A percentile compares a stretch with the other conserved stretches of the same genome.
Conservation (phyloP, 2,113 vertebrate genomes). For the Salminus brasiliensis region DNA sequence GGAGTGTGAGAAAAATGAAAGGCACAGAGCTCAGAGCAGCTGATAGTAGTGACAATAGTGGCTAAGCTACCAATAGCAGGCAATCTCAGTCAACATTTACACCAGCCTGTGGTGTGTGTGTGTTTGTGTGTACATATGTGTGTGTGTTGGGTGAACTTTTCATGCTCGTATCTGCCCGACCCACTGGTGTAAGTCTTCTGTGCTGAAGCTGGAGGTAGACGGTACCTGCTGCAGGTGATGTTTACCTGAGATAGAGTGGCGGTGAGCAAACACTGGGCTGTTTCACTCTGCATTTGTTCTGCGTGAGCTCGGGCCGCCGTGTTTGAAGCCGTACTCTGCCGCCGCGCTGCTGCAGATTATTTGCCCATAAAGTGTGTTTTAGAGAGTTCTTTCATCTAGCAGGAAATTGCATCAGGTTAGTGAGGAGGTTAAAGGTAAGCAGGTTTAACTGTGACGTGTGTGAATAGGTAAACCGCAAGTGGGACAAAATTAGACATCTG, state of each 20-base stretch:
- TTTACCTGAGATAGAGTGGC: constrained; percentile 41
- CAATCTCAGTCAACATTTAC: constrained; percentile 50
- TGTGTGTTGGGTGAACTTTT: constrained; percentile 11
- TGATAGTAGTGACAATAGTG: constrained; percentile 28
- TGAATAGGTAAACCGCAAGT: too few relatives aligned
- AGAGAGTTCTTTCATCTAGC: constrained; percentile 42
- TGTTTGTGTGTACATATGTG: background rate
- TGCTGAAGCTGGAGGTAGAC: background rate
- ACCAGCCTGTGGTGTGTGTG: background rate
- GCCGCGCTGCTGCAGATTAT: constrained; percentile 10
- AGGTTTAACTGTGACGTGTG: constrained; percentile 18
- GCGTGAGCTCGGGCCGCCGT: background rate
- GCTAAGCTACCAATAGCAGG: constrained; percentile 2
- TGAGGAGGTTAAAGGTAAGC: background rate
- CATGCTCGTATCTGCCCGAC: background rate
- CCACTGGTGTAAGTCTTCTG: background rate
- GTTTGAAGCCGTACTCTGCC: constrained; percentile 44
- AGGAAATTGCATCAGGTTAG: constrained; percentile 45
- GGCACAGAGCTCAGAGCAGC: constrained; percentile 23
- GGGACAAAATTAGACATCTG: background rate
- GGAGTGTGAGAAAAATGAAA: constrained; percentile 12
- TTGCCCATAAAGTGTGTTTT: constrained; percentile 43
- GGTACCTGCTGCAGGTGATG: constrained; percentile 28
- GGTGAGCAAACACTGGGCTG: constrained; percentile 39
- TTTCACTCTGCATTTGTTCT: constrained; percentile 17